Conservation (phyloP, 2,888 invertebrate genomes). For the Drosophila percnosoma region DNA sequence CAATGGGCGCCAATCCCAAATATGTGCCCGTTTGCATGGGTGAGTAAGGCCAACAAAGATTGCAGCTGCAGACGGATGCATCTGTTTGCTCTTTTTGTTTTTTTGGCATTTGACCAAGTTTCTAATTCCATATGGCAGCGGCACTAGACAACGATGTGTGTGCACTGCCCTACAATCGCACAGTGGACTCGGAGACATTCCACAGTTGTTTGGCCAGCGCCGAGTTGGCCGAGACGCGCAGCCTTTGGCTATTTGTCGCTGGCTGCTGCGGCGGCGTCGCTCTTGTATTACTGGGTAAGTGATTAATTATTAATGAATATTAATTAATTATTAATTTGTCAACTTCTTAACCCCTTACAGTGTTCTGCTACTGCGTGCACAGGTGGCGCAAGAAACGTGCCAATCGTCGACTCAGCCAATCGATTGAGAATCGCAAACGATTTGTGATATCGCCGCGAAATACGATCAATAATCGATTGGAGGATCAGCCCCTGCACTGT, state of each 20-base stretch:
- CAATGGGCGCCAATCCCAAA: constrained; percentile 73
- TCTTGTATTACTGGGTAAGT: constrained; percentile 76
- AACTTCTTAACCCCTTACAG: constrained; percentile 42
- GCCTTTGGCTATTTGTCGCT: constrained; percentile 75
- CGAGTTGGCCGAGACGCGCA: constrained; percentile 73
- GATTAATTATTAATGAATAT: not conserved
- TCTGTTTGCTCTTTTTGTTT: constrained; percentile 32
- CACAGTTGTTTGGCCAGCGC: constrained; percentile 67
- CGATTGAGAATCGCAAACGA: constrained; percentile 70
- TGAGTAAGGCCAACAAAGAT: constrained; percentile 57
- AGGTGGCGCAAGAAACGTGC: constrained; percentile 70
- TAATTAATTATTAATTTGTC: not conserved
- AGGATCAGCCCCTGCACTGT: constrained; percentile 79
- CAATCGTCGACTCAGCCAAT: constrained; percentile 54
- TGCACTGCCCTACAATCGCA: constrained; percentile 82
- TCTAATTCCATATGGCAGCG: constrained; percentile 60
- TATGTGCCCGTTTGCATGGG: constrained; percentile 82
- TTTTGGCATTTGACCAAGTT: constrained; percentile 71
- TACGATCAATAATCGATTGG: constrained; percentile 67
- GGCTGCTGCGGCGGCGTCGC: constrained; percentile 73
- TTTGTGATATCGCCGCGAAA: constrained; percentile 81
- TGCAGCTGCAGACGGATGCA: constrained; percentile 36
- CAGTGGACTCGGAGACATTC: constrained; percentile 77
- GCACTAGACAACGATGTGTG: constrained; percentile 69
- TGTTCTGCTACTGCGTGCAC: constrained; percentile 73